Conservation (phyloP, 2,888 invertebrate genomes). For the Nipponacmea schrenckii region DNA sequence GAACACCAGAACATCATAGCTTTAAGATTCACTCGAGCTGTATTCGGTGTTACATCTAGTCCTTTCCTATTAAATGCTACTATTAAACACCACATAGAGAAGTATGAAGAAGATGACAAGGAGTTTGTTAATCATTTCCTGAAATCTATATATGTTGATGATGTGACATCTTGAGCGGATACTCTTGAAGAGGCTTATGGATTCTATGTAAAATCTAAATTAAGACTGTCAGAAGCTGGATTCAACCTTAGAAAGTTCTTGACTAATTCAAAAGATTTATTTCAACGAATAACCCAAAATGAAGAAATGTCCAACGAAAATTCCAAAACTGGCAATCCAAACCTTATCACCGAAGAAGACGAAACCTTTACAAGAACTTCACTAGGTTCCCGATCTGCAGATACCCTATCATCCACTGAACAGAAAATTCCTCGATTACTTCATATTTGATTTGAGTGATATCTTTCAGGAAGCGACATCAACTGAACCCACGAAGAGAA, state of each 20-base stretch:
- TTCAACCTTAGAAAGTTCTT: background rate
- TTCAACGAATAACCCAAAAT: background rate
- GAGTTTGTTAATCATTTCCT: background rate
- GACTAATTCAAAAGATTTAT: background rate
- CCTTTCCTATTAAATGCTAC: background rate
- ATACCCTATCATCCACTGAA: background rate
- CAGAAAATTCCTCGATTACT: background rate
- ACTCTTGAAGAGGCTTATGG: background rate
- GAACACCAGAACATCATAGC: background rate
- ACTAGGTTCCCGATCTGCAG: background rate
- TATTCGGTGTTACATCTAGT: background rate
- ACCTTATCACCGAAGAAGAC: background rate
- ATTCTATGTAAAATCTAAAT: background rate
- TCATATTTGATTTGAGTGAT: background rate
- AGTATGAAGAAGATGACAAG: background rate
- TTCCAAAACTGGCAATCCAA: background rate
- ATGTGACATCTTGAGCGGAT: background rate
- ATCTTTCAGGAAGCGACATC: background rate
- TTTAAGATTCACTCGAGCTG: background rate
- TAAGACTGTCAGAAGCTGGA: background rate
- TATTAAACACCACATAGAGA: background rate
- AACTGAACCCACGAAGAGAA: background rate
- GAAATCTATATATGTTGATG: background rate
- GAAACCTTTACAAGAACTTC: background rate
- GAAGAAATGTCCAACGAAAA: background rate